Evolutionary conservation across 2,888 invertebrate genomes (phyloP).

Genomic region (Thereva nobilitata): DNA sequence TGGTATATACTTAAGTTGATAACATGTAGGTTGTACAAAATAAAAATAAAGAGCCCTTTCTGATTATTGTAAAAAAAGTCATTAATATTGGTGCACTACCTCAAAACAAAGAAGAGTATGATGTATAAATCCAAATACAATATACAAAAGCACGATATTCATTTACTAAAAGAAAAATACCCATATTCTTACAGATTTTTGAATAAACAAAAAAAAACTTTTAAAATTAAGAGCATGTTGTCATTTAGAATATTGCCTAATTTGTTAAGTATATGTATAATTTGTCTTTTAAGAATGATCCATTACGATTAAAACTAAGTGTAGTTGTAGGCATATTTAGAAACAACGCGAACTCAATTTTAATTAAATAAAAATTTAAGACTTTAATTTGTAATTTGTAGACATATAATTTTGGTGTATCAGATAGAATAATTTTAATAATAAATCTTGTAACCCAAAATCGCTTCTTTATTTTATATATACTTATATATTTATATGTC

Average conservation of each 20-base stretch:
- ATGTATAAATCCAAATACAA: too few species aligned
- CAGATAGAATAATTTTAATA: conserved; percentile 41
- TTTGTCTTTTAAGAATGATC: conserved; percentile 4
- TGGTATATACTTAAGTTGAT: too few species aligned
- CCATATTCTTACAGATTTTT: too few species aligned
- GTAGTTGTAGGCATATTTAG: conserved; percentile 8
- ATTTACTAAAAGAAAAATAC: too few species aligned
- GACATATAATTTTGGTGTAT: conserved; percentile 38
- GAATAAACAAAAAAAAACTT: too few species aligned
- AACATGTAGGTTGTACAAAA: too few species aligned
- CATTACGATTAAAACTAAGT: conserved; percentile 12
- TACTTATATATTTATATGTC: neutral
- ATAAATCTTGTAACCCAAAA: conserved; percentile 41
- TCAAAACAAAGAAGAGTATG: too few species aligned
- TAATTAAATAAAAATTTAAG: conserved; percentile 26
- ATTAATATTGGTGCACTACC: too few species aligned
- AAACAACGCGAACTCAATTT: conserved; percentile 27
- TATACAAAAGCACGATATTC: too few species aligned
- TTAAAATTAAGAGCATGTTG: neutral
- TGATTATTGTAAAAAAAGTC: too few species aligned
- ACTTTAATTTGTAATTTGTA: conserved; percentile 31
- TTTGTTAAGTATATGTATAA: neutral
- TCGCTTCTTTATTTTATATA: conserved; percentile 4
- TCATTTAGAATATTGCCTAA: neutral
- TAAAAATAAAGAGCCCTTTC: too few species aligned